Percentiles rank a stretch among this genome's conserved stretches.
Conservation (phyloP, 2,113 vertebrate genomes). For the Syngnathus scovelli region DNA sequence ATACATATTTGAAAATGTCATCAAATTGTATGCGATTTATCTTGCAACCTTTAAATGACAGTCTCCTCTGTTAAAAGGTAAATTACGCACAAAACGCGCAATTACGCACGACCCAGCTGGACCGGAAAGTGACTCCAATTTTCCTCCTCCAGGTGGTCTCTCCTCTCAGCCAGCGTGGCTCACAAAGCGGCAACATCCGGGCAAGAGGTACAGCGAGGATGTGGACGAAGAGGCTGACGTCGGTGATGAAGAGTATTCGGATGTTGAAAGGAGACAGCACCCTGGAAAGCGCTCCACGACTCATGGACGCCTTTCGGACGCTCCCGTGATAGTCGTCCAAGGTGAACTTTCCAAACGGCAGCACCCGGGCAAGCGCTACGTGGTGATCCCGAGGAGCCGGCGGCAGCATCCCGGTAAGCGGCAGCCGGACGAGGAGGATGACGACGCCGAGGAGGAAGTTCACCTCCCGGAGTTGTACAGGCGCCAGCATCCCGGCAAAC, state of each 20-base stretch:
- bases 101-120: background rate
- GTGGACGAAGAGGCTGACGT: slow-evolving; percentile 60
- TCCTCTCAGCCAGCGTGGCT: slow-evolving; percentile 66
- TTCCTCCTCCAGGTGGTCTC: slow-evolving; percentile 60
- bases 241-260: slow-evolving; percentile 49
- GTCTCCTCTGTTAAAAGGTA: background rate
- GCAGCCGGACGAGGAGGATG: slow-evolving; percentile 54
- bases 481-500: slow-evolving; percentile 82
- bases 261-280: slow-evolving; percentile 68
- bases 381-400: slow-evolving; percentile 56
- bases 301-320: slow-evolving; percentile 53
- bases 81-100: background rate
- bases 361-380: slow-evolving; percentile 78
- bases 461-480: slow-evolving; percentile 63
- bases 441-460: slow-evolving; percentile 33
- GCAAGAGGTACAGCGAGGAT: slow-evolving; percentile 66
- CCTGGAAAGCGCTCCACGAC: slow-evolving; percentile 69
- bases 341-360: slow-evolving; percentile 77
- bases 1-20: too few species aligned
- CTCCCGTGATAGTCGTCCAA: slow-evolving; percentile 39
- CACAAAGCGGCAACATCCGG: slow-evolving; percentile 77
- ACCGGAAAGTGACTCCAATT: background rate
- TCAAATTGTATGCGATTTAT: too few species aligned
- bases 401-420: slow-evolving; percentile 74
- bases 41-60: too few species aligned